These are phyloP conservation scores for Netelia fuscicornis DNA, from an alignment of 2,888 invertebrate species.

Conservation along the genomic window DNA sequence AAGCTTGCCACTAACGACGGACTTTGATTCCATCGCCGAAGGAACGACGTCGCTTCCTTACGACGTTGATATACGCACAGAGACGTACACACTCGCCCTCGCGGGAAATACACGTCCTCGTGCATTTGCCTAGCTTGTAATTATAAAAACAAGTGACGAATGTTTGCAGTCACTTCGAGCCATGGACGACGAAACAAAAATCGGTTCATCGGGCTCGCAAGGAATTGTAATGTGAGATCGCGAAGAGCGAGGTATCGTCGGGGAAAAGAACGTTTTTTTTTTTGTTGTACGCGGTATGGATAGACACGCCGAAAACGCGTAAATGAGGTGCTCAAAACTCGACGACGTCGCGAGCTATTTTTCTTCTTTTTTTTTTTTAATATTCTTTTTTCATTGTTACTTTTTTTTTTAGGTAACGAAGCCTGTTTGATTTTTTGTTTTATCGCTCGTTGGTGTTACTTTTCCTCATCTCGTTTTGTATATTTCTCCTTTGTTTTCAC, in stretches of 20 bases:
- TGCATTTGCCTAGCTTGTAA: no score
- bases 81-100: no score
- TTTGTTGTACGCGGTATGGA: constrained; percentile 29
- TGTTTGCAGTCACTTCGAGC: no score
- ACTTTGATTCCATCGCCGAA: not conserved
- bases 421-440: constrained; percentile 41
- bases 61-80: no score
- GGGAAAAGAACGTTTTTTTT: constrained; percentile 29
- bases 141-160: no score
- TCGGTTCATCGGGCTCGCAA: not conserved
- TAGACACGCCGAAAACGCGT: constrained; percentile 48
- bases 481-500: constrained; percentile 29
- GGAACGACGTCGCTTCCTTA: not conserved
- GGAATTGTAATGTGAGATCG: constrained; percentile 19
- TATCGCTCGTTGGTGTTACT: constrained; percentile 57
- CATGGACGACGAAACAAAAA: no score
- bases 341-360: constrained; percentile 59
- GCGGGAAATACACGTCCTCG: no score
- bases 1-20: constrained; percentile 10
- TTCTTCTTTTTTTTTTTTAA: constrained; percentile 33
- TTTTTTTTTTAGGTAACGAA: constrained; percentile 29
- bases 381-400: constrained; percentile 40
- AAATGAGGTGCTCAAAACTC: constrained; percentile 64
- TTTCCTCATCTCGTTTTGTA: constrained; percentile 33
- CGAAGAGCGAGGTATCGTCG: constrained; percentile 14